These are phyloP conservation scores for Mormyrops boulengeri DNA, from an alignment of 2,797 vertebrate genomes.

Conservation along the genomic window DNA sequence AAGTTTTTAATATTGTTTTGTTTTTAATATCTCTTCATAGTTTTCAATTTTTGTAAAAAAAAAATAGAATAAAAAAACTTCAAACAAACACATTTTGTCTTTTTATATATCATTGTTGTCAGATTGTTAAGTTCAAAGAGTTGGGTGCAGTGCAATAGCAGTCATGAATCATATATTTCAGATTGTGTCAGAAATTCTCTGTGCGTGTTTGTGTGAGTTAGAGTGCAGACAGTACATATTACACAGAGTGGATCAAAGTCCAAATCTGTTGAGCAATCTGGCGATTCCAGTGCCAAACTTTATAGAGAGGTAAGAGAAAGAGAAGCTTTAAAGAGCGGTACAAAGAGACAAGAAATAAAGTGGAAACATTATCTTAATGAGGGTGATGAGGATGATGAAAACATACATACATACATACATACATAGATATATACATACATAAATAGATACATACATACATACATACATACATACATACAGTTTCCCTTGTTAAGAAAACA, in stretches of 20 bases:
- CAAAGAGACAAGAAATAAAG: background rate
- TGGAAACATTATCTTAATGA: background rate
- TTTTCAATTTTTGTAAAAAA: slow-evolving; percentile 50
- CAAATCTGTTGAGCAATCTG: background rate
- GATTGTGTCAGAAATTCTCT: background rate
- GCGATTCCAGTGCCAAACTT: background rate
- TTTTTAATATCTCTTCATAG: slow-evolving; percentile 21
- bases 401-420: background rate
- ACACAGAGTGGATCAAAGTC: slow-evolving; percentile 2
- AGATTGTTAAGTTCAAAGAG: background rate
- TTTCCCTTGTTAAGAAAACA: background rate
- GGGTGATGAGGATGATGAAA: background rate
- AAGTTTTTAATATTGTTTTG: slow-evolving; percentile 26
- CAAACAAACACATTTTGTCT: background rate
- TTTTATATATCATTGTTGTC: background rate
- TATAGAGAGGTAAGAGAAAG: background rate
- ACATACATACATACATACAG: background rate
- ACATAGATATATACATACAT: background rate
- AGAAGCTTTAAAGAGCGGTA: background rate
- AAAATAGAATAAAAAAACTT: background rate
- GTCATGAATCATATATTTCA: background rate
- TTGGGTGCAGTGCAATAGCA: background rate
- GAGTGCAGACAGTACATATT: background rate
- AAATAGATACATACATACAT: background rate
- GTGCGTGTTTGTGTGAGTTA: background rate